phyloP scores from a whole-genome alignment of 1,140 invertebrate species.

The Saccostrea glomerata region DNA sequence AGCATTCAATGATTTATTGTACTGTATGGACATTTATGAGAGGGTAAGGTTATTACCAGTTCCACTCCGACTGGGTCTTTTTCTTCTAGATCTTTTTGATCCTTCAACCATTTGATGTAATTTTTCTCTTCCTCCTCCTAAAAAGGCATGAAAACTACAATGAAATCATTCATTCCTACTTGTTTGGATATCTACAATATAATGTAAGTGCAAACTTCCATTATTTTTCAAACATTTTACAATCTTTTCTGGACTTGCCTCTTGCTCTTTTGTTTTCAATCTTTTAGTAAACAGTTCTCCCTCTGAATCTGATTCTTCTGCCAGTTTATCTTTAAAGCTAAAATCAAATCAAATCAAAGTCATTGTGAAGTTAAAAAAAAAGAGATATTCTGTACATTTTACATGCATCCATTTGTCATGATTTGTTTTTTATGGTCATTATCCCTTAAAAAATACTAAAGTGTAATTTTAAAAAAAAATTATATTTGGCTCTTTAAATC shows the following conservation, averaged over 20 bases:
- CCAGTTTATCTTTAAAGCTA: constrained; percentile 71
- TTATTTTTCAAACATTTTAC: not conserved
- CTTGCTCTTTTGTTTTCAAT: constrained; percentile 84
- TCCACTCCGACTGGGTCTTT: constrained; percentile 83
- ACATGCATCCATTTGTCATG: constrained; percentile 3
- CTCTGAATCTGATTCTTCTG: constrained; percentile 64
- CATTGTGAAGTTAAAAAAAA: not conserved
- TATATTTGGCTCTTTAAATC: too few relatives aligned
- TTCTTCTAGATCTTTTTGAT: constrained; percentile 83
- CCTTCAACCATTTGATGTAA: constrained; percentile 90
- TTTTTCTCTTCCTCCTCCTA: constrained; percentile 85
- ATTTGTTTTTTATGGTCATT: too few relatives aligned
- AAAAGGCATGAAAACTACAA: not conserved
- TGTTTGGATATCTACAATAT: not conserved
- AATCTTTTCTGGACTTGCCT: constrained; percentile 69
- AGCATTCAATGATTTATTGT: not conserved
- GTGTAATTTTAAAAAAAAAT: too few relatives aligned
- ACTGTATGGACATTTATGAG: not conserved
- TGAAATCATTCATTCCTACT: not conserved
- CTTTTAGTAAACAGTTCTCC: constrained; percentile 82
- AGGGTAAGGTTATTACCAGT: constrained; percentile 76
- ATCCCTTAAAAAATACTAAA: too few relatives aligned
- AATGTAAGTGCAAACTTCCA: not conserved
- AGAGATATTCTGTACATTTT: not conserved
- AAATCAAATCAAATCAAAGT: constrained; percentile 50